Conservation (phyloP, 2,113 vertebrate species). For the Zosterops borbonicus region DNA sequence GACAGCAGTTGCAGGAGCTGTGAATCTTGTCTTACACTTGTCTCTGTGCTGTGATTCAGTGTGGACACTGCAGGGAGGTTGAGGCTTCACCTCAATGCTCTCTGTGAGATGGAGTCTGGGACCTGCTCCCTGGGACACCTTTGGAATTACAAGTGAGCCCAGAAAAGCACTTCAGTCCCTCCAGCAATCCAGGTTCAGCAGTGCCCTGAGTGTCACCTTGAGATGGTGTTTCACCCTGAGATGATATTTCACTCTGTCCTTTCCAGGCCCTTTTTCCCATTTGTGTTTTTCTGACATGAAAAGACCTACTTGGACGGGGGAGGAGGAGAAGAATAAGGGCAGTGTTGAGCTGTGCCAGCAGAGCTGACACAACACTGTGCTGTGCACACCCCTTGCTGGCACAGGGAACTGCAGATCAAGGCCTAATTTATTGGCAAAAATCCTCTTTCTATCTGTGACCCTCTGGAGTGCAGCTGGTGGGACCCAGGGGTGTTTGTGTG, state of each 20-base stretch:
- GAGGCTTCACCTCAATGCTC: neutral
- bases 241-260: neutral
- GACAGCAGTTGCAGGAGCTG: neutral
- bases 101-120: neutral
- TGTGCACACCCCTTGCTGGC: neutral
- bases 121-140: neutral
- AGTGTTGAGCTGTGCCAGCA: neutral
- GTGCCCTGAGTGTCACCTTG: neutral
- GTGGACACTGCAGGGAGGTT: neutral
- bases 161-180: neutral
- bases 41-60: neutral
- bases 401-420: neutral
- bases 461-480: neutral
- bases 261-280: neutral
- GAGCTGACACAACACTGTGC: neutral
- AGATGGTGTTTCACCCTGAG: neutral
- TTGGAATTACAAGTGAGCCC: neutral
- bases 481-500: neutral
- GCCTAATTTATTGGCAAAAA: neutral
- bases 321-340: neutral
- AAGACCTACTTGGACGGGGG: neutral
- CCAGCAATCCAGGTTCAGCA: neutral
- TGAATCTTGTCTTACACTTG: accelerated
- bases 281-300: neutral
- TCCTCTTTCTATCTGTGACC: neutral